Evolutionary conservation across 1,140 invertebrate species (phyloP).

Genomic region (Formica selysi): DNA sequence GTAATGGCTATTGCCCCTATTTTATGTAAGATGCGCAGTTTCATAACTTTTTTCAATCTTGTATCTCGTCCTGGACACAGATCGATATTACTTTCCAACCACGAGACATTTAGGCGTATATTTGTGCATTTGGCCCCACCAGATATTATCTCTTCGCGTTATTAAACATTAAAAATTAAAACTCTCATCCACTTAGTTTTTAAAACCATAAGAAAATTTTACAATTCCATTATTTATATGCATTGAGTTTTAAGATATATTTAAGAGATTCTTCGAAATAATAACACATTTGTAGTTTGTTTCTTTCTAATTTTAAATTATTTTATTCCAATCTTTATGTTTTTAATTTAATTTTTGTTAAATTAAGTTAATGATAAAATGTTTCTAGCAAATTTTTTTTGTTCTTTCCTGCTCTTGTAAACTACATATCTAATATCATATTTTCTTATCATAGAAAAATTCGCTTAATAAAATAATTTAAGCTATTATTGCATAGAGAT

Average conservation of each 20-base stretch:
- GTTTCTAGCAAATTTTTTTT: not conserved
- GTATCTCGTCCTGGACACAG: not conserved
- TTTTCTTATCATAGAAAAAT: not conserved
- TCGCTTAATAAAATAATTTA: not conserved
- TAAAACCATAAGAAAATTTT: conserved; percentile 17
- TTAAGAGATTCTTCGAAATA: not conserved
- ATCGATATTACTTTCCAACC: conserved; percentile 60
- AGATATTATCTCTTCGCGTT: not conserved
- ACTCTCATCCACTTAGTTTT: not conserved
- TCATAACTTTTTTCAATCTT: conserved; percentile 76
- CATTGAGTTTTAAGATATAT: conserved; percentile 6
- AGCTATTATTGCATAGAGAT: no score
- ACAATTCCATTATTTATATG: not conserved
- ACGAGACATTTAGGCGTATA: not conserved
- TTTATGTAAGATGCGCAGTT: conserved; percentile 73
- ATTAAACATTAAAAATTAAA: conserved; percentile 34
- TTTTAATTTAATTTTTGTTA: not conserved
- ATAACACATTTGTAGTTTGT: no score
- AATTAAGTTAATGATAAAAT: not conserved
- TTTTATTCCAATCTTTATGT: not conserved
- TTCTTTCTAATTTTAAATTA: not conserved
- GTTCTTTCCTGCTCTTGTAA: not conserved
- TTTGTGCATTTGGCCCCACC: not conserved
- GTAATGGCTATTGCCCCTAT: conserved; percentile 50
- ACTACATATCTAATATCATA: no score